Conservation (phyloP, 1,140 invertebrate genomes). For the Epicauta chinensis region DNA sequence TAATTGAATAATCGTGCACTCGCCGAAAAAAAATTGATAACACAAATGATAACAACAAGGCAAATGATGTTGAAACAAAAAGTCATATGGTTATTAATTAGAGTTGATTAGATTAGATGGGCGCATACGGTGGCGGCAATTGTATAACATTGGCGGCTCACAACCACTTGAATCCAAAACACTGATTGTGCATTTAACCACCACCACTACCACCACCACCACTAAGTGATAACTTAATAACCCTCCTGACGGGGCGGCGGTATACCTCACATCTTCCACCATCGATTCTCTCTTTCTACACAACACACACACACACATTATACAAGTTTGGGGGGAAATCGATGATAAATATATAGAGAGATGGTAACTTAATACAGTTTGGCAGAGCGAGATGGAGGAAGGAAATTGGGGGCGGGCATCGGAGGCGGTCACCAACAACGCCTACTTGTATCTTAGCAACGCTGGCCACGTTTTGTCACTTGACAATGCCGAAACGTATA, state of each 20-base stretch:
- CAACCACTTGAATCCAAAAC: constrained; percentile 15
- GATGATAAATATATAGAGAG: neutral
- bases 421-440: constrained; percentile 6
- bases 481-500: constrained; percentile 14
- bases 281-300: constrained; percentile 6
- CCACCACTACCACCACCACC: neutral
- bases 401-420: constrained; percentile 3
- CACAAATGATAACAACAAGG: no score
- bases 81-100: no score
- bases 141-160: no score
- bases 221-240: constrained; percentile 23
- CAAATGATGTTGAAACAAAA: no score
- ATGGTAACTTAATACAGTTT: neutral
- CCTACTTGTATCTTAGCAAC: constrained; percentile 25
- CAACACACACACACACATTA: no score
- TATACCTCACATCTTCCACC: no score
- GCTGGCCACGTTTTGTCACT: constrained; percentile 19
- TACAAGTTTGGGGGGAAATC: neutral
- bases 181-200: constrained; percentile 15
- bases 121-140: no score
- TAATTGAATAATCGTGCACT: no score
- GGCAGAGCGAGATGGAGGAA: no score
- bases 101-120: no score
- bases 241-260: constrained; percentile 5
- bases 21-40: no score